These are phyloP conservation scores for Microtus oregoni DNA, from an alignment of 2,113 vertebrate species.

Conservation along the genomic window DNA sequence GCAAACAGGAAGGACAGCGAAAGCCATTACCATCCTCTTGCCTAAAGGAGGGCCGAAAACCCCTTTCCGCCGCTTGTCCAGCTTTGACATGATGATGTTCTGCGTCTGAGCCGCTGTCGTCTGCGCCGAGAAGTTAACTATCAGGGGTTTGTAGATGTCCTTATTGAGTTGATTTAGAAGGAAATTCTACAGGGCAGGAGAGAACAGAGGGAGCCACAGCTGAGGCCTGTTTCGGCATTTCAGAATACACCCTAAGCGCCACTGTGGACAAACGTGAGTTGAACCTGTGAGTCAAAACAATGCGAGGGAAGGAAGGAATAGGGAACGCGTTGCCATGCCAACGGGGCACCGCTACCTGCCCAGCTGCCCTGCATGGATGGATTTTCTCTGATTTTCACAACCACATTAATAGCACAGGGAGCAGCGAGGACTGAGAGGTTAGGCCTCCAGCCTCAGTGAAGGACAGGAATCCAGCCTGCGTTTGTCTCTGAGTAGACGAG, in stretches of 20 bases:
- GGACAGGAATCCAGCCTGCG: background rate
- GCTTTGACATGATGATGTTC: constrained; percentile 95
- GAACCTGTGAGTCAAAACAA: background rate
- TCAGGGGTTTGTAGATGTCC: constrained; percentile 91
- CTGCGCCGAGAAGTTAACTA: constrained; percentile 96
- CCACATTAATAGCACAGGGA: background rate
- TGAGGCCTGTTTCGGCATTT: constrained; percentile 40
- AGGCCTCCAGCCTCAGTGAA: background rate
- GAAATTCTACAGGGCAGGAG: constrained; percentile 90
- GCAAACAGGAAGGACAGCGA: background rate
- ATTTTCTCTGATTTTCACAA: constrained; percentile 11
- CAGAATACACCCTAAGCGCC: constrained; percentile 47
- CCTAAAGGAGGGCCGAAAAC: constrained; percentile 92
- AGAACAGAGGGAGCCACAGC: constrained; percentile 37
- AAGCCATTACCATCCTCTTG: constrained; percentile 91
- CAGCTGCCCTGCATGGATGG: background rate
- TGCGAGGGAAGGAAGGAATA: background rate
- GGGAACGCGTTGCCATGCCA: background rate
- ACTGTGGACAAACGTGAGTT: background rate
- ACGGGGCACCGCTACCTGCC: background rate
- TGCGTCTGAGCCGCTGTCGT: constrained; percentile 95
- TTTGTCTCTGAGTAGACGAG: background rate
- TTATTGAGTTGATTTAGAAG: constrained; percentile 92
- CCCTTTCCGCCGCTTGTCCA: constrained; percentile 94
- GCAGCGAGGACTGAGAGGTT: background rate